phyloP scores from a whole-genome alignment of 1,140 invertebrate species.

The Bombus confusus region DNA sequence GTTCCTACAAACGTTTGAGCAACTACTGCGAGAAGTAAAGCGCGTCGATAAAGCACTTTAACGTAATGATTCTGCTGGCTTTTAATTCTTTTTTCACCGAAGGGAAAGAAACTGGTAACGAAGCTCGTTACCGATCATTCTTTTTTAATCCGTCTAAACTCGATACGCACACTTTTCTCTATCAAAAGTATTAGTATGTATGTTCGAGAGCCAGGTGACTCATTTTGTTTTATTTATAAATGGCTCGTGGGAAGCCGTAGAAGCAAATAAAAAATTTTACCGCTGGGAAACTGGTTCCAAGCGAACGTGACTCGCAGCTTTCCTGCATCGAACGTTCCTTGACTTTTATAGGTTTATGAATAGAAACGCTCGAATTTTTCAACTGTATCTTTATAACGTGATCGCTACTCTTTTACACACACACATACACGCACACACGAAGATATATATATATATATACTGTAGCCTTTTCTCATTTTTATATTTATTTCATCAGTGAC shows the following conservation, averaged over 20 bases:
- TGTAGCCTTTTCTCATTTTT: background rate
- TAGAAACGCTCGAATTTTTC: background rate
- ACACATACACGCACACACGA: too few relatives aligned
- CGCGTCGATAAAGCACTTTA: background rate
- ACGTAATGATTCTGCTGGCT: background rate
- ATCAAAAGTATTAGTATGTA: background rate
- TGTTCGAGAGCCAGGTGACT: background rate
- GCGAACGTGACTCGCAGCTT: background rate
- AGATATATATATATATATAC: background rate
- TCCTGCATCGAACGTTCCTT: background rate
- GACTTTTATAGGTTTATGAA: background rate
- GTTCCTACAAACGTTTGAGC: background rate
- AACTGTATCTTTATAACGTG: too few relatives aligned
- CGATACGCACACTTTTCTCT: too few relatives aligned
- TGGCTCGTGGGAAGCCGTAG: background rate
- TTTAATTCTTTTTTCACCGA: background rate
- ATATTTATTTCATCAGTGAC: background rate
- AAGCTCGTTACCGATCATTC: background rate
- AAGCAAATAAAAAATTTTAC: background rate
- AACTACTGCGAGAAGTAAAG: background rate
- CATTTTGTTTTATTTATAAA: background rate
- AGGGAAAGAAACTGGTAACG: background rate
- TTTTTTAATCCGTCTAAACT: background rate
- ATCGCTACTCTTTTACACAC: too few relatives aligned
- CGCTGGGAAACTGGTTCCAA: background rate